A percentile compares a stretch with the other conserved stretches of the same genome.
These are phyloP conservation scores for Gryllus longicercus DNA, from an alignment of 2,888 invertebrate species.

Conservation along the genomic window DNA sequence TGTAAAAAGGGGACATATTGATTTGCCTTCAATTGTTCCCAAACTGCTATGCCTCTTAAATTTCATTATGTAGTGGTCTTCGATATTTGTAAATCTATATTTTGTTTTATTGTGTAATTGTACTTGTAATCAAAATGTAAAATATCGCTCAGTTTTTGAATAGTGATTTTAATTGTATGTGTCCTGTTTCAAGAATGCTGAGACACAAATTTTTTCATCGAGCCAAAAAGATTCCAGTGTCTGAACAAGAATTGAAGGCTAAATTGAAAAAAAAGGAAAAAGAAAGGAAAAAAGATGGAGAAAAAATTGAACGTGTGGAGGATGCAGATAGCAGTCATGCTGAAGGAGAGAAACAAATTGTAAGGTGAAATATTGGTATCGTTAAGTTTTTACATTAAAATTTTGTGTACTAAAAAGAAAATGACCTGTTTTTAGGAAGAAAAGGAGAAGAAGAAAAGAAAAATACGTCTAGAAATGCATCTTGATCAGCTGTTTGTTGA, in stretches of 20 bases:
- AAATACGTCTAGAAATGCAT: conserved; percentile 96
- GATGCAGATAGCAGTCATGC: conserved; percentile 56
- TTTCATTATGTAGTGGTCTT: too few species aligned
- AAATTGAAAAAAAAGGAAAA: conserved; percentile 51
- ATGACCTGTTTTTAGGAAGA: conserved; percentile 42
- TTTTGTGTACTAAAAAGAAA: background rate
- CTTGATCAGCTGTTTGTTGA: conserved; percentile 91
- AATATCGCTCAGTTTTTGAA: too few species aligned
- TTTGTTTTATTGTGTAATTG: too few species aligned
- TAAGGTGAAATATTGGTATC: background rate
- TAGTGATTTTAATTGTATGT: too few species aligned
- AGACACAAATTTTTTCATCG: conserved; percentile 93
- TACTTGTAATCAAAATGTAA: too few species aligned
- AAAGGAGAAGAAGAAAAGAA: conserved; percentile 74
- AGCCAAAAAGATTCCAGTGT: conserved; percentile 80
- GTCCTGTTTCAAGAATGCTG: conserved; percentile 59
- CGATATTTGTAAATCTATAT: too few species aligned
- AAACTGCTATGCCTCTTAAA: too few species aligned
- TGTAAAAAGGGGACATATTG: too few species aligned
- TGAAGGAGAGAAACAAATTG: conserved; percentile 50
- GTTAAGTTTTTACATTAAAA: background rate
- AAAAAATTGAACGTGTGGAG: conserved; percentile 44
- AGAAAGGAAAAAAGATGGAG: conserved; percentile 49
- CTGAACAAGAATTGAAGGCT: conserved; percentile 59
- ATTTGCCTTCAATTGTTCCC: too few species aligned